Conservation (phyloP, 1,140 invertebrate species). For the Arctopsyche grandis region DNA sequence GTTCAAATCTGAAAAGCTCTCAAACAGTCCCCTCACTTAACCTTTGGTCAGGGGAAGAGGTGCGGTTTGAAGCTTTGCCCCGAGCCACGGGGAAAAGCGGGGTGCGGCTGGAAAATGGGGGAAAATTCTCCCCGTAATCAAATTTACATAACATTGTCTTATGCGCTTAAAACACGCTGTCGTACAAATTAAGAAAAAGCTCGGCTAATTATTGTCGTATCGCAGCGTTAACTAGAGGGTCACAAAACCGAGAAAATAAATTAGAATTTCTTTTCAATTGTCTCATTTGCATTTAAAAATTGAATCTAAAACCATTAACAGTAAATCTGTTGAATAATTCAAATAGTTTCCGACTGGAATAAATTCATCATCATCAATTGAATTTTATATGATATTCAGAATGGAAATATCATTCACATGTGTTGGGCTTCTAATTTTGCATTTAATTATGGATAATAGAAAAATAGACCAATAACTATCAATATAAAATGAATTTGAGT, state of each 20-base stretch:
- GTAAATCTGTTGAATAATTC: no score
- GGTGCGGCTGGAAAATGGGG: not conserved
- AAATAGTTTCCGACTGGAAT: no score
- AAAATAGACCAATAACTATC: no score
- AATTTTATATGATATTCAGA: no score
- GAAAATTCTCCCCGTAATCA: constrained; percentile 39
- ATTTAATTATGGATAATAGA: no score
- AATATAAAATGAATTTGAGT: no score
- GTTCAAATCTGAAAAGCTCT: constrained; percentile 36
- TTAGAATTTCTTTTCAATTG: not conserved
- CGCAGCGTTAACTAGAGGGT: constrained; percentile 9
- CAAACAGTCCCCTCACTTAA: constrained; percentile 33
- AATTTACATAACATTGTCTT: constrained; percentile 55
- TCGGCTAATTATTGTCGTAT: constrained; percentile 31
- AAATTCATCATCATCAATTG: no score
- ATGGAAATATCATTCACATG: no score
- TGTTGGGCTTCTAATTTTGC: no score
- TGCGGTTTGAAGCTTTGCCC: not conserved
- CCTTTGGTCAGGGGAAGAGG: constrained; percentile 34
- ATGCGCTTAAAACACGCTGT: constrained; percentile 50
- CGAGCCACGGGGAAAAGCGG: not conserved
- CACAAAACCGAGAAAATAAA: not conserved
- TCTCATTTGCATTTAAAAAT: no score
- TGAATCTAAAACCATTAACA: no score
- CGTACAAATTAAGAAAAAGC: constrained; percentile 42